Evolutionary conservation across 2,797 vertebrate species (phyloP).

Genomic region (Sebastiscus albofasciatus): DNA sequence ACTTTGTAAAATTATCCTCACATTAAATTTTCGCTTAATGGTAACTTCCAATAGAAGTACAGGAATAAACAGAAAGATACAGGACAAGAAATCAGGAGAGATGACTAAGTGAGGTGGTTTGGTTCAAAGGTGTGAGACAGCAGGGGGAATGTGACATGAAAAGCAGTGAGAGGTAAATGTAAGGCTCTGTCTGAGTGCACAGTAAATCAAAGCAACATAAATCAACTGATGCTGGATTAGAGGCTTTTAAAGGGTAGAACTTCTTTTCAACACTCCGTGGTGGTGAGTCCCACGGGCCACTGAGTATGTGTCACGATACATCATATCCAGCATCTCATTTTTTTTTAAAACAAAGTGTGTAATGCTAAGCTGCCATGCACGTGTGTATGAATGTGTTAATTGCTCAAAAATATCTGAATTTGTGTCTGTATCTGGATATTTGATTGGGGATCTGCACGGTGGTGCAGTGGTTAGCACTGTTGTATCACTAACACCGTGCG

Average conservation of each 20-base stretch:
- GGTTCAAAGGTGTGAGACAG: not conserved
- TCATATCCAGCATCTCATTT: too few species aligned
- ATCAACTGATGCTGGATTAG: constrained; percentile 9
- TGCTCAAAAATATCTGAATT: too few species aligned
- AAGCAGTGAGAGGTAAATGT: not conserved
- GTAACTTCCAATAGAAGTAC: constrained; percentile 1
- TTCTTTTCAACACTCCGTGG: not conserved
- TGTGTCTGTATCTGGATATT: too few species aligned
- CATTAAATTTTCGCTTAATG: not conserved
- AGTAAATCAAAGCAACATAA: constrained; percentile 6
- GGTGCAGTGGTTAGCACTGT: too few species aligned
- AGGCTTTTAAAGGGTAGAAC: not conserved
- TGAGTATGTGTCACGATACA: not conserved
- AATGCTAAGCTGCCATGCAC: not conserved
- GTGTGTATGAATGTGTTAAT: too few species aligned
- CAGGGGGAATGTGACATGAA: not conserved
- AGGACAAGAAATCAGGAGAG: not conserved
- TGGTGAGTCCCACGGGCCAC: not conserved
- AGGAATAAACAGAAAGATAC: not conserved
- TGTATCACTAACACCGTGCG: too few species aligned
- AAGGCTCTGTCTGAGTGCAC: not conserved
- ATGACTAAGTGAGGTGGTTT: not conserved
- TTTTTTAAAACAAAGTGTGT: not conserved
- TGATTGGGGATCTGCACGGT: too few species aligned
- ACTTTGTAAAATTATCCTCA: not conserved